Conservation (phyloP, 1,140 invertebrate genomes). For the Phymastichus coffea region DNA sequence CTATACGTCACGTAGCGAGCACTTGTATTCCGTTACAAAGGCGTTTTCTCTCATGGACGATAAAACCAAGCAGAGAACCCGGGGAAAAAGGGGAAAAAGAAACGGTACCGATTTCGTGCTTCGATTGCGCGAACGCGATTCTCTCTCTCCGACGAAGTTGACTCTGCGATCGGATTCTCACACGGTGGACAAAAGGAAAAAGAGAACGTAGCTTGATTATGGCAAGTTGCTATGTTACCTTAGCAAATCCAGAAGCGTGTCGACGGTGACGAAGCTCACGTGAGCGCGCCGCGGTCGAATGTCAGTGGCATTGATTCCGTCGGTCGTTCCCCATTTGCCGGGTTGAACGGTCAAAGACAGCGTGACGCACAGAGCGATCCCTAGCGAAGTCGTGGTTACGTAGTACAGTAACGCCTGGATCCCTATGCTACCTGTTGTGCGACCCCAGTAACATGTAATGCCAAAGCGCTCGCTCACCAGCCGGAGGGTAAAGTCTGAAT, state of each 20-base stretch:
- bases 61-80: too few relatives aligned
- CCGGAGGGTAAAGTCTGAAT: too few relatives aligned
- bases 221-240: too few relatives aligned
- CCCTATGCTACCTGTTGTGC: constrained; percentile 61
- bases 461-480: too few relatives aligned
- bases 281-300: constrained; percentile 37
- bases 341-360: constrained; percentile 83
- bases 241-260: constrained; percentile 91
- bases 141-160: too few relatives aligned
- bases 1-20: not conserved
- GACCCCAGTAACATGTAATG: too few relatives aligned
- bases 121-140: not conserved
- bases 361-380: constrained; percentile 84
- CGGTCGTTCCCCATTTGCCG: constrained; percentile 54
- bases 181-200: too few relatives aligned
- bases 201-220: too few relatives aligned
- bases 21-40: not conserved
- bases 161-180: too few relatives aligned
- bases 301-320: not conserved
- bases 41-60: not conserved
- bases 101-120: constrained; percentile 14
- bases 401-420: constrained; percentile 85
- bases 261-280: constrained; percentile 77
- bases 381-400: constrained; percentile 84
- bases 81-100: not conserved